Evolutionary conservation across 2,888 invertebrate genomes (phyloP).

Genomic region (Heliconius hortense): DNA sequence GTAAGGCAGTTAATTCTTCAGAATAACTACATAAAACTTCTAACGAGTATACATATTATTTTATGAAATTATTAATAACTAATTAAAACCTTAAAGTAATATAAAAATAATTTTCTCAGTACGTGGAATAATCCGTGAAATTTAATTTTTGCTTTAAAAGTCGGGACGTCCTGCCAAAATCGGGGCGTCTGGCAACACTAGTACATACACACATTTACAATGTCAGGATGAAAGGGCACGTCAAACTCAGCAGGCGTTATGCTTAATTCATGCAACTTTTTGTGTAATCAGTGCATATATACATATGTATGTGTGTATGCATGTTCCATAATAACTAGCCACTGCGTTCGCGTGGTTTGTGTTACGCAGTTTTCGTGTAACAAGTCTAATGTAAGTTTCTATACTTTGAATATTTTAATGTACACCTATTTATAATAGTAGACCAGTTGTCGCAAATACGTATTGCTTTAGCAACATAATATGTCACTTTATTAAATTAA

Average conservation of each 20-base stretch:
- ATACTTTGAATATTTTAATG: neutral
- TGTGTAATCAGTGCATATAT: conserved; percentile 37
- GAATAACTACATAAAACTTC: too few species aligned
- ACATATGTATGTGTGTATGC: neutral
- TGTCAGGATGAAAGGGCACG: conserved; percentile 34
- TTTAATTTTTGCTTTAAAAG: too few species aligned
- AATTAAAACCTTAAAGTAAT: too few species aligned
- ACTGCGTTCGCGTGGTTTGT: conserved; percentile 1
- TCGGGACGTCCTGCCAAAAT: too few species aligned
- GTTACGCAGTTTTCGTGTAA: neutral
- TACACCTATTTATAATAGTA: neutral
- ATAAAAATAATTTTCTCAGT: too few species aligned
- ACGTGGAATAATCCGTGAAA: too few species aligned
- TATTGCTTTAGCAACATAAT: neutral
- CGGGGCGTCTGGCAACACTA: too few species aligned
- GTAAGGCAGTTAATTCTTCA: too few species aligned
- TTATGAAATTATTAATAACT: too few species aligned
- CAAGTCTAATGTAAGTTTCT: neutral
- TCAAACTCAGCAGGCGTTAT: conserved; percentile 57
- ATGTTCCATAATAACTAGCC: neutral
- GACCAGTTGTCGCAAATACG: neutral
- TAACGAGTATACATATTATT: too few species aligned
- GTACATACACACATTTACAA: conserved; percentile 7
- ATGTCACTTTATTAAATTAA: too few species aligned
- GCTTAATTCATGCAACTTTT: conserved; percentile 59